Evolutionary conservation across 2,113 vertebrate genomes (phyloP).

Genomic region (Aphelocoma coerulescens): DNA sequence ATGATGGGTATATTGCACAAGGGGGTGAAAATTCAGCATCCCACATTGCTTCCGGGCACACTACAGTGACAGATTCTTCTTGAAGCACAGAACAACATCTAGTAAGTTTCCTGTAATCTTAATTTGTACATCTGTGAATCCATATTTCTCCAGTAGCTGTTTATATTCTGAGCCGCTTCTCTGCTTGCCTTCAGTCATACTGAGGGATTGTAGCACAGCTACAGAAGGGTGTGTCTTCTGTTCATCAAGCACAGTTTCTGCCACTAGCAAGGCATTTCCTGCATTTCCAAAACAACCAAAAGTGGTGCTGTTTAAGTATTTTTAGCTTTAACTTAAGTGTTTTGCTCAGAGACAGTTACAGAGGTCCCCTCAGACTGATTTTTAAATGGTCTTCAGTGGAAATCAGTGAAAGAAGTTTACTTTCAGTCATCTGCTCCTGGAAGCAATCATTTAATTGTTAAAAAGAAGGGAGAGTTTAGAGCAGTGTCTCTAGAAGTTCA

Average conservation of each 20-base stretch:
- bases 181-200: conserved; percentile 83
- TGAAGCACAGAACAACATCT: conserved; percentile 81
- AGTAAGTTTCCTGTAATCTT: conserved; percentile 77
- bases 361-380: neutral
- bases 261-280: conserved; percentile 83
- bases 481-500: neutral
- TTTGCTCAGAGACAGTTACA: neutral
- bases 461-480: neutral
- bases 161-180: conserved; percentile 80
- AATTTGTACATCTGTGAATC: conserved; percentile 71
- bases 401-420: neutral
- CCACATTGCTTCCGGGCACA: neutral
- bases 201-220: conserved; percentile 83
- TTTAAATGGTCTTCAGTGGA: neutral
- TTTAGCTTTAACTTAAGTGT: neutral
- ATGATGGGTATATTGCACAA: neutral
- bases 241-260: conserved; percentile 83
- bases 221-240: conserved; percentile 69
- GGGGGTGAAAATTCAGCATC: neutral
- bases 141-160: conserved; percentile 75
- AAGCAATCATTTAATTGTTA: neutral
- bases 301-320: neutral
- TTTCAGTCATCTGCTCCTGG: neutral
- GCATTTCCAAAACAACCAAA: conserved; percentile 54
- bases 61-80: conserved; percentile 9